Conservation (phyloP, 2,888 invertebrate genomes). For the Sicus ferrugineus region DNA sequence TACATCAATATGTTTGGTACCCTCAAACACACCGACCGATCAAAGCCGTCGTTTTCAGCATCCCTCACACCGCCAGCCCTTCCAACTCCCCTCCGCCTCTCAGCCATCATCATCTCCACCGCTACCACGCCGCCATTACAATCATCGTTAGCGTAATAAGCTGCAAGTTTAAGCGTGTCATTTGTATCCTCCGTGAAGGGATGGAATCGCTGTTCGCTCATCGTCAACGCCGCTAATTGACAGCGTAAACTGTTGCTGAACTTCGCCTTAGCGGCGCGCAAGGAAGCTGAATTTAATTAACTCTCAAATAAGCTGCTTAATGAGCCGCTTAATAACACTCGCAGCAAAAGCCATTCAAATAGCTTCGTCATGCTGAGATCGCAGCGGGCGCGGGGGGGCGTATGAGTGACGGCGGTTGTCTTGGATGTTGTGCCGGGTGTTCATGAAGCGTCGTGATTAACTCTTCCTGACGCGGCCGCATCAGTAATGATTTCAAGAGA, state of each 20-base stretch:
- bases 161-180: not conserved
- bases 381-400: too few relatives aligned
- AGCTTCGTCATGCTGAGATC: too few relatives aligned
- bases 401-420: too few relatives aligned
- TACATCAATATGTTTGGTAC: not conserved
- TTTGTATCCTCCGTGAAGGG: not conserved
- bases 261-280: not conserved
- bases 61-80: not conserved
- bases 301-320: not conserved
- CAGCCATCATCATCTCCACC: not conserved
- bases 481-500: too few relatives aligned
- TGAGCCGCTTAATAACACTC: not conserved
- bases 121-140: not conserved
- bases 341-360: too few relatives aligned
- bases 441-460: too few relatives aligned
- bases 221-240: not conserved
- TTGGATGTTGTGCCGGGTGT: too few relatives aligned
- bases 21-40: not conserved
- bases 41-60: not conserved
- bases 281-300: not conserved
- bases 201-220: not conserved
- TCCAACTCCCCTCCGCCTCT: too few relatives aligned
- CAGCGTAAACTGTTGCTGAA: constrained; percentile 1
- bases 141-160: not conserved
- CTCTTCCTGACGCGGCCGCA: too few relatives aligned